These are phyloP conservation scores for Leucoraja erinaceus DNA, from an alignment of 2,113 vertebrate genomes.

Conservation along the genomic window DNA sequence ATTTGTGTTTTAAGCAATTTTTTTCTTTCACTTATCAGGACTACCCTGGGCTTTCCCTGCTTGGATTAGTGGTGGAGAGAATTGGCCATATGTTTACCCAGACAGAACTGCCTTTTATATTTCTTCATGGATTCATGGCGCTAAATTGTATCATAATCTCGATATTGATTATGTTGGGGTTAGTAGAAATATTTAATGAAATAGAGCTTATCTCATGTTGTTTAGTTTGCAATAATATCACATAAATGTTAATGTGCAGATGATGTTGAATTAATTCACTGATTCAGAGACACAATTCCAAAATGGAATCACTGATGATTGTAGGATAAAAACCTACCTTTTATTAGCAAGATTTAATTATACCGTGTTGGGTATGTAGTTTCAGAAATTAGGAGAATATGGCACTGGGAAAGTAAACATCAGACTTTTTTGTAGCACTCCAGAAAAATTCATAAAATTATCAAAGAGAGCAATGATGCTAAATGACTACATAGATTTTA, in stretches of 20 bases:
- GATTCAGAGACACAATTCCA: background rate
- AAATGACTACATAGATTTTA: background rate
- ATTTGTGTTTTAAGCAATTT: background rate
- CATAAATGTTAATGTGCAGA: background rate
- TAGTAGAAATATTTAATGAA: slow-evolving; percentile 46
- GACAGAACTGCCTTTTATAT: slow-evolving; percentile 81
- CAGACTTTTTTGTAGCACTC: background rate
- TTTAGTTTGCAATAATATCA: background rate
- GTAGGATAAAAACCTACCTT: background rate
- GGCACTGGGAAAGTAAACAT: background rate
- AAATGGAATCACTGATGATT: background rate
- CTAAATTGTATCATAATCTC: slow-evolving; percentile 81
- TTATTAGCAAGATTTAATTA: background rate
- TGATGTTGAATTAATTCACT: background rate
- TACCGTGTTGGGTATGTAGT: background rate
- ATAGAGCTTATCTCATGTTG: background rate
- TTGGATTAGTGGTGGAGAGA: slow-evolving; percentile 79
- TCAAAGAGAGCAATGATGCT: background rate
- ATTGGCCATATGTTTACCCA: slow-evolving; percentile 81
- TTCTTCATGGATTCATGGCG: slow-evolving; percentile 83
- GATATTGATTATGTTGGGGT: slow-evolving; percentile 93
- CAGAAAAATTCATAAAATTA: background rate
- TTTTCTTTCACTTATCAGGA: slow-evolving; percentile 52
- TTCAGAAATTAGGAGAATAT: background rate
- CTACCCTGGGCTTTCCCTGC: slow-evolving; percentile 90